These are phyloP conservation scores for Hemistola chrysoprasaria DNA, from an alignment of 2,888 invertebrate species.

Conservation along the genomic window DNA sequence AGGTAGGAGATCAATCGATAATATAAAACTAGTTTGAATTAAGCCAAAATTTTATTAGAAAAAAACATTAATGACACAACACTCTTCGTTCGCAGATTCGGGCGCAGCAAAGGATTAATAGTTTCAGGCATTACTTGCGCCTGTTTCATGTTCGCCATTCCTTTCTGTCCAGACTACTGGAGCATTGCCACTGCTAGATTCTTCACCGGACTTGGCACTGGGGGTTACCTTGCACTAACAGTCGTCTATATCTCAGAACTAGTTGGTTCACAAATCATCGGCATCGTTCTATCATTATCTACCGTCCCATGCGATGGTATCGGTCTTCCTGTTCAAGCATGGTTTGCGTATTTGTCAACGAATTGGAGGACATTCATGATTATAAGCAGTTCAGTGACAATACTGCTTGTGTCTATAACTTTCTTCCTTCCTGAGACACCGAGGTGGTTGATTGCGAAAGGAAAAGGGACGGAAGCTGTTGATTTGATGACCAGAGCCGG, in stretches of 20 bases:
- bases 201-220: constrained; percentile 86
- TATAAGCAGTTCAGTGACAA: constrained; percentile 34
- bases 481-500: constrained; percentile 47
- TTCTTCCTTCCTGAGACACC: constrained; percentile 56
- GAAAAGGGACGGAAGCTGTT: constrained; percentile 41
- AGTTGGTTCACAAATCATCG: constrained; percentile 73
- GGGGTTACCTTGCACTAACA: constrained; percentile 85
- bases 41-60: too few species aligned
- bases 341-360: constrained; percentile 45
- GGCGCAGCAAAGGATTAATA: constrained; percentile 82
- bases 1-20: constrained; percentile 46
- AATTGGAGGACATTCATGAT: constrained; percentile 48
- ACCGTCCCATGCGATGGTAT: constrained; percentile 42
- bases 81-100: constrained; percentile 45
- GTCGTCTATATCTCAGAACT: constrained; percentile 80
- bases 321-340: constrained; percentile 36
- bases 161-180: constrained; percentile 81
- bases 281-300: constrained; percentile 41
- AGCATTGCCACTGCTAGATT: constrained; percentile 84
- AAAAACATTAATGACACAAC: not conserved
- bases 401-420: constrained; percentile 36
- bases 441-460: constrained; percentile 54
- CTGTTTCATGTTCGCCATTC: constrained; percentile 83
- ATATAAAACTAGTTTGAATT: not conserved
- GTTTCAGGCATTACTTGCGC: constrained; percentile 85